Evolutionary conservation across 2,113 vertebrate genomes (phyloP), one percentile per base, ranked within the genome.

Genomic region (Steatornis caripensis): DNA sequence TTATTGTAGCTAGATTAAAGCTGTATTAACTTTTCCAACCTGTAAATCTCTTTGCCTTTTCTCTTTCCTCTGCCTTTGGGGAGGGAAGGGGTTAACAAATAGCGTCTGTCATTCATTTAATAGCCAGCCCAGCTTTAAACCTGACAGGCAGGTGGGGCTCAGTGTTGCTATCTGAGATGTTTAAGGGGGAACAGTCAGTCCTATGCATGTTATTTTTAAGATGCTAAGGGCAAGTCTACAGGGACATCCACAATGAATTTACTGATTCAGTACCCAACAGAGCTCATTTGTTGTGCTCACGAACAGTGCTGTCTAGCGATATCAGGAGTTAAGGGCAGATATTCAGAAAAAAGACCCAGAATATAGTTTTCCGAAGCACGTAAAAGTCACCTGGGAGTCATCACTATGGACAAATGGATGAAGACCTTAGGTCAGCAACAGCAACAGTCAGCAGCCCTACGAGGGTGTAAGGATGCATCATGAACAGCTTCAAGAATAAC

Each of bases 201-300:
- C 24, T 54, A 36, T 2, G 2, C 10, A 21, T 3, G 8, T 46
- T 36, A 70, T 27, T 71, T 41, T 80, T 85, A n/a, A 29, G 16
- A 46, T 46, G 82, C 32, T 66, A 89, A 18, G 41, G 65, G 20
- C 46, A 46, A 15, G 34, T 82, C 70, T 64, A n/a, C 75, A 76
- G 43, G 43, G 32, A 82, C 36, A 71, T 43, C 46, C 1, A 1
- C 75, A 64, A 23, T 3, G 48, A 83, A 6, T 85, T 37, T 68
- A 43, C 48, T 49, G 61, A 48, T 85, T 82, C 45, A 46, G 17
- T 23, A 36, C 10, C 17, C 49, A 57, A 20, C 26, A 37, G 34
- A 84, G n/a, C 32, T 84, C 10, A 8, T 49, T 43, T 0, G 0
- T 10, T 85, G 57, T 45, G 41, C 60, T 78, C 30, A 26, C 2